Conservation (phyloP, 2,888 invertebrate species). For the Pheosia tremula region DNA sequence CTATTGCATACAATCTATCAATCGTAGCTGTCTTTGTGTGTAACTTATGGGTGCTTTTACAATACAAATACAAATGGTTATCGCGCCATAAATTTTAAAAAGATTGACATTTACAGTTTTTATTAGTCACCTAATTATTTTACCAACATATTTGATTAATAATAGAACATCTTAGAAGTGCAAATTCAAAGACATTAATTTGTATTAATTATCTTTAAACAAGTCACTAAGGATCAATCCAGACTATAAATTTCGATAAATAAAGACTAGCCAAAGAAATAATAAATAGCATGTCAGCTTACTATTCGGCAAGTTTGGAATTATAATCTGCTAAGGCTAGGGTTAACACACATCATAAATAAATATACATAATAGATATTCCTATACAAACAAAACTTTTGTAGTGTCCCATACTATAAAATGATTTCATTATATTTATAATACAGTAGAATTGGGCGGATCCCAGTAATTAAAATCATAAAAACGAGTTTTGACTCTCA, state of each 20-base stretch:
- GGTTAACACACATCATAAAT: no score
- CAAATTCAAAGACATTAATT: neutral
- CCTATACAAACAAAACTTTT: no score
- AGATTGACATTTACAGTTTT: slow-evolving; percentile 33
- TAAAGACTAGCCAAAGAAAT: neutral
- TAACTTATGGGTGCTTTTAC: neutral
- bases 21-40: neutral
- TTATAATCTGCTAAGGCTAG: no score
- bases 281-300: neutral
- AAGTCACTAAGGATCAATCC: neutral
- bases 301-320: neutral
- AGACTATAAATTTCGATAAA: neutral
- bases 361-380: no score
- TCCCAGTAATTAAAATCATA: no score
- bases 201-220: neutral
- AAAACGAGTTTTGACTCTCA: no score
- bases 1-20: slow-evolving; percentile 9
- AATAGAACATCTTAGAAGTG: slow-evolving; percentile 16
- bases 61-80: slow-evolving; percentile 11
- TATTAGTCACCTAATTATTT: slow-evolving; percentile 23
- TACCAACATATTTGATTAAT: slow-evolving; percentile 16
- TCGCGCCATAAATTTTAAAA: slow-evolving; percentile 27
- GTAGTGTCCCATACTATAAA: no score
- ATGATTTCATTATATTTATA: no score
- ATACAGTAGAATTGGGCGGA: no score